Evolutionary conservation across 2,113 vertebrate species (phyloP).

Genomic region (Sakesphorus luctuosus): DNA sequence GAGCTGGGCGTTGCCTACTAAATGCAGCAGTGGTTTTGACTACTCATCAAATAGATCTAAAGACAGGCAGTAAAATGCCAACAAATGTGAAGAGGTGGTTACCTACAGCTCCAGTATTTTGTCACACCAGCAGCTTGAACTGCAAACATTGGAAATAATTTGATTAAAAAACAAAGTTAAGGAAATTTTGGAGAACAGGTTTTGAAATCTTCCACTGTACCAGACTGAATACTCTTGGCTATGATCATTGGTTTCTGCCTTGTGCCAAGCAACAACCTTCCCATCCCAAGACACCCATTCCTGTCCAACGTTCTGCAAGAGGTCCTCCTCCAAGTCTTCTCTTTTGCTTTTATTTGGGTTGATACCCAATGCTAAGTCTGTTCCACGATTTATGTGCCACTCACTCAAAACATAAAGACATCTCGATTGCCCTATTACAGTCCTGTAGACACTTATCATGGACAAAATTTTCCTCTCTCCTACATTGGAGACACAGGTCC

Average conservation of each 20-base stretch:
- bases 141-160: background rate
- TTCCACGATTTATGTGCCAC: background rate
- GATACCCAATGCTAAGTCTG: background rate
- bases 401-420: background rate
- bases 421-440: background rate
- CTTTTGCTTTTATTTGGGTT: conserved; percentile 21
- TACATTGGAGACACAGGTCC: background rate
- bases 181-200: conserved; percentile 23
- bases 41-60: background rate
- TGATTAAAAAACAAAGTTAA: background rate
- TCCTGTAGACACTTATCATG: accelerated
- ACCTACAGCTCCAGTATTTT: background rate
- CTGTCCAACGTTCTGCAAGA: conserved; percentile 26
- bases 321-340: background rate
- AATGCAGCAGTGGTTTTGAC: background rate
- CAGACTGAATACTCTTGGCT: conserved; percentile 47
- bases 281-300: background rate
- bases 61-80: background rate
- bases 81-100: accelerated
- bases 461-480: background rate
- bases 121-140: background rate
- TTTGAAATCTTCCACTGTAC: conserved; percentile 14
- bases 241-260: background rate
- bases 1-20: background rate
- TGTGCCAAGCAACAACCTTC: background rate